Evolutionary conservation across 2,888 invertebrate genomes (phyloP).

Genomic region (Cheilosia soror): DNA sequence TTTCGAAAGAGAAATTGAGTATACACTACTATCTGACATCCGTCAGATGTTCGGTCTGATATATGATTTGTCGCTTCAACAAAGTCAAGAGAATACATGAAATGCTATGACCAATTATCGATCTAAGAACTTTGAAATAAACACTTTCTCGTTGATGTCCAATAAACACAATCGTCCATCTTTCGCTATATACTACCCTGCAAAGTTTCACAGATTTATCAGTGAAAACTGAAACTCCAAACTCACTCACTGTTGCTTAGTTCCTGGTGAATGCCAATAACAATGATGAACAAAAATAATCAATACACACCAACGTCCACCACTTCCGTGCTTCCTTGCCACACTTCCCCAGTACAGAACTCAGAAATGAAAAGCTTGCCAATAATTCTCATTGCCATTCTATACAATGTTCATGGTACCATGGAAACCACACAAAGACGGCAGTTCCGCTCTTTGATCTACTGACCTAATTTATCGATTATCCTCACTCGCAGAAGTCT

Average conservation of each 20-base stretch:
- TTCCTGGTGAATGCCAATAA: constrained; percentile 12
- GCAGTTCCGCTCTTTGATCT: constrained; percentile 67
- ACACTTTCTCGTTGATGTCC: too few relatives aligned
- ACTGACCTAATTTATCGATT: constrained; percentile 73
- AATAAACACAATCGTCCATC: too few relatives aligned
- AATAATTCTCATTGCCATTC: constrained; percentile 20
- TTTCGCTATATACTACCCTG: too few relatives aligned
- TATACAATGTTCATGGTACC: constrained; percentile 15
- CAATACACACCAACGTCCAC: constrained; percentile 12
- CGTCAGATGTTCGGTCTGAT: too few relatives aligned
- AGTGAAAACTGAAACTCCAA: not conserved
- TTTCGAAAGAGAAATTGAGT: too few relatives aligned
- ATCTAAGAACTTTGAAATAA: too few relatives aligned
- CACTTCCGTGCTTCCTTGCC: not conserved
- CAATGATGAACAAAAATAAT: constrained; percentile 33
- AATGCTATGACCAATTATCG: too few relatives aligned
- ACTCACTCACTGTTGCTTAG: not conserved
- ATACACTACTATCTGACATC: too few relatives aligned
- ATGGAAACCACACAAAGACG: constrained; percentile 41
- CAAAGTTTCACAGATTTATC: not conserved
- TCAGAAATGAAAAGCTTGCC: constrained; percentile 46
- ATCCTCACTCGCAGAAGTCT: constrained; percentile 9
- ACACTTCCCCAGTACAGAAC: constrained; percentile 12
- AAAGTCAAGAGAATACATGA: too few relatives aligned
- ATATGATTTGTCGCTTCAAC: too few relatives aligned